Evolutionary conservation across 1,140 invertebrate genomes (phyloP), one percentile per base, ranked within the genome.

Genomic region (Drosophila sp.): DNA sequence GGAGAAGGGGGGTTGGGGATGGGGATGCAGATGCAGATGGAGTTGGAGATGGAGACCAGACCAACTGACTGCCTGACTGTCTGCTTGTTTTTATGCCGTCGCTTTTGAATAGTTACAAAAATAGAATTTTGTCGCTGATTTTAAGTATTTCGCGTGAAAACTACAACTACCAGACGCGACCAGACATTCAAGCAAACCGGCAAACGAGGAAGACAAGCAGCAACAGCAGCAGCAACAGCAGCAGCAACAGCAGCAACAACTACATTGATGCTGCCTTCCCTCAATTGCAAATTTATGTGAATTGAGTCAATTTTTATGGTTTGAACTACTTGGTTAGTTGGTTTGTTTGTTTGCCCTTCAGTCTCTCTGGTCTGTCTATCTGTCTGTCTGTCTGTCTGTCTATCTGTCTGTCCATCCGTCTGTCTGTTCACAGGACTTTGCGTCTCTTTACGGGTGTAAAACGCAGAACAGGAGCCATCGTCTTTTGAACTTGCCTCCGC

Each of bases 91-190:
- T 75, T 57, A 58, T 67, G 71, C 71, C 46, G 64, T 82, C 41
- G 72, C 69, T 66, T 66, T 72, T 83, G 74, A 84, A 84, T 80
- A 77, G 77, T 84, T 80, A 66, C 74, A 89, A 89, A 89, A 89
- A 89, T 89, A 89, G 83, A 89, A 89, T 80, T 83, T 89, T 72
- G 83, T 89, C 84, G 82, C 83, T 83, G 83, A 89, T 80, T 79
- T 89, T 89, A 89, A 89, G 83, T 83, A 89, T 89, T 89, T 89
- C 83, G 84, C 84, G 83, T 80, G 84, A 89, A 89, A 87, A 89
- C 83, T 89, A 82, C 70, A 59, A 59, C 70, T 34, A 59, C 70
- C 79, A 82, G 80, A 83, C 63, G 70, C 53, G 74, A 71, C 57
- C 64, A 79, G 77, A 69, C 69, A 41, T 54, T 18, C 29, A 7